These are phyloP conservation scores for Crossaster papposus DNA, from an alignment of 53 echinoderm and acorn worm species.

Conservation along the genomic window DNA sequence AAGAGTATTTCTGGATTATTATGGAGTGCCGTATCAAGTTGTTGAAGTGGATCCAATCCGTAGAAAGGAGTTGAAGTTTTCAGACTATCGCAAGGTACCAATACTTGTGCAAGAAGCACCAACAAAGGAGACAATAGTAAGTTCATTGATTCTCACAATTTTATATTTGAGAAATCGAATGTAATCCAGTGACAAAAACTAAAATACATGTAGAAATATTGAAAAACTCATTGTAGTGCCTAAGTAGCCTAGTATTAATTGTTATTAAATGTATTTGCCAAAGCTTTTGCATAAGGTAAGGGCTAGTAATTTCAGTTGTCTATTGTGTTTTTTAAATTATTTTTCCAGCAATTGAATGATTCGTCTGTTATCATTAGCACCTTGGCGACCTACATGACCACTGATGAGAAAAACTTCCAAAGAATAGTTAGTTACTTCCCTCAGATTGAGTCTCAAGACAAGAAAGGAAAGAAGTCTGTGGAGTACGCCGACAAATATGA, in stretches of 20 bases:
- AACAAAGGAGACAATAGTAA: constrained; percentile 52
- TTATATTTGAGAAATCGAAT: too few species aligned
- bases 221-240: not conserved
- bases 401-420: constrained; percentile 83
- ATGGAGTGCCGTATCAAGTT: constrained; percentile 87
- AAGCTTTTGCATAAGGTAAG: too few species aligned
- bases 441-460: constrained; percentile 62
- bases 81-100: constrained; percentile 94
- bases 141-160: constrained; percentile 1
- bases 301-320: too few species aligned
- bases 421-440: constrained; percentile 79
- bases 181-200: too few species aligned
- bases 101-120: constrained; percentile 75
- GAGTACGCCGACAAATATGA: constrained; percentile 86
- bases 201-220: not conserved
- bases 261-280: too few species aligned
- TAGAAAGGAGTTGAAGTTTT: constrained; percentile 90
- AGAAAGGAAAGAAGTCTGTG: constrained; percentile 67
- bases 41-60: constrained; percentile 89
- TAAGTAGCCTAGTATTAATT: too few species aligned
- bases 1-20: constrained; percentile 90
- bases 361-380: constrained; percentile 95
- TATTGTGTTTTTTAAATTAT: not conserved
- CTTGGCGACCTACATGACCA: constrained; percentile 82
- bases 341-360: constrained; percentile 98